These are phyloP conservation scores for Glaucidium brasilianum DNA, from an alignment of 2,113 vertebrate species.

Conservation along the genomic window DNA sequence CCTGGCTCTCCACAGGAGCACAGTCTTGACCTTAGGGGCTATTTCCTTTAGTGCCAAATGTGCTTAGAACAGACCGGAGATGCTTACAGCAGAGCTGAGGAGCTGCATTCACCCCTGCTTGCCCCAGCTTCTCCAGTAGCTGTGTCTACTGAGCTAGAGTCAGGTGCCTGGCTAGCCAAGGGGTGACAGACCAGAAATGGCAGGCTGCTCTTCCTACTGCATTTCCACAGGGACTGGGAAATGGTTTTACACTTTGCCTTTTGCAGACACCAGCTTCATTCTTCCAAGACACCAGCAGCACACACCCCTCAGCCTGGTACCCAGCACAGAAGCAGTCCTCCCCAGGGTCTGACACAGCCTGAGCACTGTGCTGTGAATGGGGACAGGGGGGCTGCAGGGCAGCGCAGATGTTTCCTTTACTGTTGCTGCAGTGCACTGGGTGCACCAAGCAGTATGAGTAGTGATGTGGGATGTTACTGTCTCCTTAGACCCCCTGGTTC, in stretches of 20 bases:
- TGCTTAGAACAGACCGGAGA: background rate
- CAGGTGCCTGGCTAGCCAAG: background rate
- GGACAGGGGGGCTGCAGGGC: background rate
- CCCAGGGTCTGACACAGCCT: background rate
- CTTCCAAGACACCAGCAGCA: background rate
- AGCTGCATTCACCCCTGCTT: background rate
- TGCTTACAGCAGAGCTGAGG: fast-evolving
- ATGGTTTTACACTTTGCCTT: background rate
- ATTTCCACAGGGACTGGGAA: background rate
- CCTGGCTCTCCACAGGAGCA: background rate
- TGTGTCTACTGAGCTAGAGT: background rate
- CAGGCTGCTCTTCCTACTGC: background rate
- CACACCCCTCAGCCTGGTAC: background rate
- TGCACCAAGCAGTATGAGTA: background rate
- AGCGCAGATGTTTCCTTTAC: background rate
- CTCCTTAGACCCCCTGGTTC: background rate
- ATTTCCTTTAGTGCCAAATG: background rate
- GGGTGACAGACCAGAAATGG: background rate
- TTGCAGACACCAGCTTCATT: background rate
- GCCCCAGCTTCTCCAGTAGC: background rate
- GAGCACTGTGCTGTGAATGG: fast-evolving
- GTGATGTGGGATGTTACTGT: background rate
- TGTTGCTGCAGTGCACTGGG: background rate
- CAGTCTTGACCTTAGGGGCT: background rate
- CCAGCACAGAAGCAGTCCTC: background rate